phyloP scores from a whole-genome alignment of 64 coral and sea anemone species.

The Montipora sp. region DNA sequence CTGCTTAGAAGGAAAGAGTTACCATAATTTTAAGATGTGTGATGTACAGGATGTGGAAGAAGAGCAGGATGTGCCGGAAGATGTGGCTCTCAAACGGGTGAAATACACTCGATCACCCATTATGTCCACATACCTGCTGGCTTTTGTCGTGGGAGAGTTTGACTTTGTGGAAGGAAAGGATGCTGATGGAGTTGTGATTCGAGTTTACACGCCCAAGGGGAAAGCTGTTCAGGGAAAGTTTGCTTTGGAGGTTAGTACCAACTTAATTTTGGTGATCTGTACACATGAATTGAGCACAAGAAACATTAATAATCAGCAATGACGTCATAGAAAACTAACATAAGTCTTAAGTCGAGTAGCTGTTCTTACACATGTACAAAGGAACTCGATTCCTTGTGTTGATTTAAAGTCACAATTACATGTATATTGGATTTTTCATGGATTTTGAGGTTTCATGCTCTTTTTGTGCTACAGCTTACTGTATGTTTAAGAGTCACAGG shows the following conservation, averaged over 20 bases:
- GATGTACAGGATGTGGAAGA: constrained; percentile 86
- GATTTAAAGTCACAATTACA: too few relatives aligned
- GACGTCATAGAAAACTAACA: too few relatives aligned
- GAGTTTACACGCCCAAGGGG: constrained; percentile 93
- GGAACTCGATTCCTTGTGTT: too few relatives aligned
- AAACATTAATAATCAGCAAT: background rate
- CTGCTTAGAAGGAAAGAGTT: too few relatives aligned
- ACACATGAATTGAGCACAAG: background rate
- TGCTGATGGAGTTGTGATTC: constrained; percentile 76
- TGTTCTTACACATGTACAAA: too few relatives aligned
- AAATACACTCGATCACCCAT: constrained; percentile 90
- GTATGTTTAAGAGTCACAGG: too few relatives aligned
- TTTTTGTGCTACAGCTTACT: too few relatives aligned
- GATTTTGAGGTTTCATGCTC: too few relatives aligned
- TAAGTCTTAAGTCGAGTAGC: too few relatives aligned
- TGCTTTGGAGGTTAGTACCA: constrained; percentile 85
- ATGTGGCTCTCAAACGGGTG: constrained; percentile 74
- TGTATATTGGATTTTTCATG: too few relatives aligned
- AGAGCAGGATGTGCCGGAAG: constrained; percentile 65
- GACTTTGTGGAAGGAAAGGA: constrained; percentile 96
- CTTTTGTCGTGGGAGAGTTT: constrained; percentile 99
- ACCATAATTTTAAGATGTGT: background rate
- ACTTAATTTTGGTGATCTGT: background rate
- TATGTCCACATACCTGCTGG: constrained; percentile 97
- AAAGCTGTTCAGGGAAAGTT: constrained; percentile 91